These are phyloP conservation scores for Aethes cnicana DNA, from an alignment of 2,888 invertebrate genomes.

Conservation along the genomic window DNA sequence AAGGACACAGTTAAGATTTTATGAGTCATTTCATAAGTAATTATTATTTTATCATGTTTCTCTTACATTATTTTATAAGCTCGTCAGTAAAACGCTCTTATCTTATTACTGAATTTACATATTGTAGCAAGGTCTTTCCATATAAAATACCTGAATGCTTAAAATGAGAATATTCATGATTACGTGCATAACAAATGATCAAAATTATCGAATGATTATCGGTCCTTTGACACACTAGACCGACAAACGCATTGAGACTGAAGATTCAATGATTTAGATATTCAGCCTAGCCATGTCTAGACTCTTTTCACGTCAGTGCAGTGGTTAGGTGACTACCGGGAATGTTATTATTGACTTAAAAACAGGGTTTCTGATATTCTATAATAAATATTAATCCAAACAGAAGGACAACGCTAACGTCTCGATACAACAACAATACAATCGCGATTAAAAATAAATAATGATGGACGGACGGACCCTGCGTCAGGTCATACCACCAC, in stretches of 20 bases:
- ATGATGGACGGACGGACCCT: too few species aligned
- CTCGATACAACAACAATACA: too few species aligned
- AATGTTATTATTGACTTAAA: too few species aligned
- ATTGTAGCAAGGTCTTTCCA: background rate
- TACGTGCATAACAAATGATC: conserved; percentile 25
- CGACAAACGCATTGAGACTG: conserved; percentile 2
- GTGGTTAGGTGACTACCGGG: background rate
- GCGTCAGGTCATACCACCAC: too few species aligned
- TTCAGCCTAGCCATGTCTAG: background rate
- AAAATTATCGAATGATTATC: conserved; percentile 22
- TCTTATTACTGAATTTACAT: conserved; percentile 29
- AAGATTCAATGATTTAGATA: conserved; percentile 8
- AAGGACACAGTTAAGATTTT: conserved; percentile 24
- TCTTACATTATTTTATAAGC: conserved; percentile 22
- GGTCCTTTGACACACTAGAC: conserved; percentile 9
- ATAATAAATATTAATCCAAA: too few species aligned
- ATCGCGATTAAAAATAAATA: too few species aligned
- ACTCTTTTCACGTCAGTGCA: background rate
- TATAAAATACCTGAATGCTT: conserved; percentile 10
- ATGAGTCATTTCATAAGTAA: conserved; percentile 18
- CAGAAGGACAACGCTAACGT: too few species aligned
- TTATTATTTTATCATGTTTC: conserved; percentile 26
- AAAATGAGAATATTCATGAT: conserved; percentile 20
- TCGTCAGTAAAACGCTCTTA: conserved; percentile 19
- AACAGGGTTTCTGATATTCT: too few species aligned